A percentile compares a stretch with the other conserved stretches of the same genome.
Conservation (phyloP, 2,797 vertebrate genomes). For the Lithobates pipiens region DNA sequence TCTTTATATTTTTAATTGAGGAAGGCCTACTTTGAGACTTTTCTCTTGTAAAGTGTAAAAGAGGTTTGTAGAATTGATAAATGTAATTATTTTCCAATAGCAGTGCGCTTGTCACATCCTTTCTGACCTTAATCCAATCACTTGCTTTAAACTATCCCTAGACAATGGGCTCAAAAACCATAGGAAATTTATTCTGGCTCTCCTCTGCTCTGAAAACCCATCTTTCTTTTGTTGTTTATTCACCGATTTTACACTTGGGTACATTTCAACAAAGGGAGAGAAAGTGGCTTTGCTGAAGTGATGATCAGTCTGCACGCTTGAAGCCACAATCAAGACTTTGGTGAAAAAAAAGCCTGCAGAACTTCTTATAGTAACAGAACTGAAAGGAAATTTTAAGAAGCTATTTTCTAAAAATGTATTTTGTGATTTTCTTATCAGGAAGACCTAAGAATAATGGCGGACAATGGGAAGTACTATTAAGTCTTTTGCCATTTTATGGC, state of each 20-base stretch:
- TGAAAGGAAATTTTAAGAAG: constrained; percentile 41
- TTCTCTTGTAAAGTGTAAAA: constrained; percentile 1
- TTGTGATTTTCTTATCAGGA: constrained; percentile 32
- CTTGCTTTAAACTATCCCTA: constrained; percentile 52
- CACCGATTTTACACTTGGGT: constrained; percentile 59
- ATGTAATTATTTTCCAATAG: constrained; percentile 49
- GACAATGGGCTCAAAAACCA: constrained; percentile 40
- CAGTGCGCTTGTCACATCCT: constrained; percentile 34
- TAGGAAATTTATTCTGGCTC: constrained; percentile 48
- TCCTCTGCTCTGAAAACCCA: constrained; percentile 17
- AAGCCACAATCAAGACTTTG: constrained; percentile 34
- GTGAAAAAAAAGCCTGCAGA: constrained; percentile 28
- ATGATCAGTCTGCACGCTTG: constrained; percentile 35
- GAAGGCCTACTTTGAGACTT: no score
- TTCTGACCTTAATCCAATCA: constrained; percentile 37
- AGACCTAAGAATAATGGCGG: constrained; percentile 20
- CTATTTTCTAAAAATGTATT: constrained; percentile 33
- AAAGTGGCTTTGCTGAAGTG: constrained; percentile 39
- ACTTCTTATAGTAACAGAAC: constrained; percentile 21
- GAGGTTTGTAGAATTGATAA: constrained; percentile 44
- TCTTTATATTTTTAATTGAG: not conserved
- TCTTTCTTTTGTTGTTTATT: constrained; percentile 54
- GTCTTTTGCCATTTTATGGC: not conserved
- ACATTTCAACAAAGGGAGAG: constrained; percentile 53
- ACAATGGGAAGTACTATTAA: constrained; percentile 43